A percentile compares a stretch with the other conserved stretches of the same genome.
Conservation (phyloP, 2,113 vertebrate genomes). For the Anarrhichthys ocellatus region DNA sequence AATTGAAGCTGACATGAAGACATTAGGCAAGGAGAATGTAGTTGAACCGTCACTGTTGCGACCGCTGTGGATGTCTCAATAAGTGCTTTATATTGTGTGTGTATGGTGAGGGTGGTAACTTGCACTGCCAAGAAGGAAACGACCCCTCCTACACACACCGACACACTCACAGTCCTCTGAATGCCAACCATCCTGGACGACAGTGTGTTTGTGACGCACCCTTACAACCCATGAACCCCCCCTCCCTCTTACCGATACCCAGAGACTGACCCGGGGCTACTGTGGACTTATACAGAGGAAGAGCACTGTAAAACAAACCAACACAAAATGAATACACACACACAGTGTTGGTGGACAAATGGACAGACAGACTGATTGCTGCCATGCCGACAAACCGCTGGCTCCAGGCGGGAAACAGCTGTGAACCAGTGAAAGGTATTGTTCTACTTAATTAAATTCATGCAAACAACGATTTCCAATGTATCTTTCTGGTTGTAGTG, state of each 20-base stretch:
- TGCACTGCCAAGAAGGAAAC: conserved; percentile 77
- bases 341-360: conserved; percentile 45
- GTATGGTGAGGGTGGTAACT: conserved; percentile 64
- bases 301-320: conserved; percentile 61
- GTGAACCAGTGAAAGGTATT: conserved; percentile 73
- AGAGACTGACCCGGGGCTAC: conserved; percentile 73
- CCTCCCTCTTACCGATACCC: conserved; percentile 56
- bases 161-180: conserved; percentile 32
- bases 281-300: conserved; percentile 71
- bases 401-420: conserved; percentile 47
- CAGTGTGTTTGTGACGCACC: conserved; percentile 52
- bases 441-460: conserved; percentile 43
- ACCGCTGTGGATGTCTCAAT: conserved; percentile 80
- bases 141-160: conserved; percentile 37
- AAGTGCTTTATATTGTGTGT: conserved; percentile 81
- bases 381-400: conserved; percentile 46
- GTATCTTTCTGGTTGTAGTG: conserved; percentile 16
- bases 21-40: conserved; percentile 75
- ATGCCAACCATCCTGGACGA: conserved; percentile 58
- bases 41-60: conserved; percentile 68
- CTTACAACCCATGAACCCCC: conserved; percentile 25
- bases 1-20: conserved; percentile 68
- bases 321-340: conserved; percentile 20
- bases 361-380: conserved; percentile 49
- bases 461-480: conserved; percentile 43